phyloP scores from a whole-genome alignment of 2,797 vertebrate species.

The Scleropages formosus region DNA sequence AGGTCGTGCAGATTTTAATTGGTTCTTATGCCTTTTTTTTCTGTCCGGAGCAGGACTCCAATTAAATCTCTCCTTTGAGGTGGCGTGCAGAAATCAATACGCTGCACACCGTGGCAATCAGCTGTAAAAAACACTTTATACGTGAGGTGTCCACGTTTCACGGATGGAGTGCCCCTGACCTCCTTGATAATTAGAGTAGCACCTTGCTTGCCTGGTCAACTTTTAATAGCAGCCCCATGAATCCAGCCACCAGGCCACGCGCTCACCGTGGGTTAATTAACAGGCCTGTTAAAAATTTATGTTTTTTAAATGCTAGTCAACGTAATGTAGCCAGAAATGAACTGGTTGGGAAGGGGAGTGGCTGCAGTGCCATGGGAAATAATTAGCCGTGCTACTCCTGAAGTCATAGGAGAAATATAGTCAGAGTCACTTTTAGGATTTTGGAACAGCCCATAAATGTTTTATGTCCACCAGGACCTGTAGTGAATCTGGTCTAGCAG shows the following conservation, averaged over 20 bases:
- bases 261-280: not conserved
- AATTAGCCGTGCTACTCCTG: not conserved
- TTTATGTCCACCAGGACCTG: not conserved
- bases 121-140: constrained; percentile 3
- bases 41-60: constrained; percentile 13
- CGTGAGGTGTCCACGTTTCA: constrained; percentile 30
- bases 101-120: constrained; percentile 19
- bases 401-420: not conserved
- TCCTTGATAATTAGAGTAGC: not conserved
- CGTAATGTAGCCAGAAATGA: not conserved
- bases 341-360: not conserved
- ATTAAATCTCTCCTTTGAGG: constrained; percentile 32
- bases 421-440: not conserved
- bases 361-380: not conserved
- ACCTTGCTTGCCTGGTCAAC: not conserved
- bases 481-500: not conserved
- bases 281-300: not conserved
- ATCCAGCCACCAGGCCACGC: not conserved
- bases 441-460: constrained; percentile 2
- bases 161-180: not conserved
- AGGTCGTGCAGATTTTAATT: constrained; percentile 37
- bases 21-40: constrained; percentile 30
- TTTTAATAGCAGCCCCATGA: not conserved
- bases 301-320: no score
- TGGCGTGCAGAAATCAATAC: constrained; percentile 29